A percentile compares a stretch with the other conserved stretches of the same genome.
These are phyloP conservation scores for Pyrrhosoma nymphula DNA, from an alignment of 2,888 invertebrate genomes.

Conservation along the genomic window DNA sequence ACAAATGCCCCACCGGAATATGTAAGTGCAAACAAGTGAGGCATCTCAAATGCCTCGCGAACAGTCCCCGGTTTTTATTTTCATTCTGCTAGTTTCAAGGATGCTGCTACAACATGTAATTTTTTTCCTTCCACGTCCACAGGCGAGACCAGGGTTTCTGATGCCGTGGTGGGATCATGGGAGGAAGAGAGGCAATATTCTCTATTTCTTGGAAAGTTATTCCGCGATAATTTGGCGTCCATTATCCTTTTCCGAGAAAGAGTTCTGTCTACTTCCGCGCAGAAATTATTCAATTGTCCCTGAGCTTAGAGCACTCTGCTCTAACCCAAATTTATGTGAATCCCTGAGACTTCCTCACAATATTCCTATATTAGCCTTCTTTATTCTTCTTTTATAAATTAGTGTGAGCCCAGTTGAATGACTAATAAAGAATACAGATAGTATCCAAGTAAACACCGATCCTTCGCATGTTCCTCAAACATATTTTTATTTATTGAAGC, in stretches of 20 bases:
- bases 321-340: too few species aligned
- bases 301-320: background rate
- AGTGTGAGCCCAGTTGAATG: too few species aligned
- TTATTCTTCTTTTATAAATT: too few species aligned
- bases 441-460: too few species aligned
- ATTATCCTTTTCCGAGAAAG: background rate
- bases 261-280: background rate
- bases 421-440: too few species aligned
- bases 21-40: slow-evolving; percentile 11
- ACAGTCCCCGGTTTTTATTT: background rate
- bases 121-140: background rate
- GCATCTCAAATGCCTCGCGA: slow-evolving; percentile 5
- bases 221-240: background rate
- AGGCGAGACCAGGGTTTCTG: background rate
- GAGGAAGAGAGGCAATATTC: background rate
- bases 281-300: background rate
- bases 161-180: background rate
- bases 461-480: too few species aligned
- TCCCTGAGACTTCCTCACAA: too few species aligned
- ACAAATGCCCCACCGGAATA: slow-evolving; percentile 11
- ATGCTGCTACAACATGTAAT: background rate
- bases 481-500: too few species aligned
- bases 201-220: background rate
- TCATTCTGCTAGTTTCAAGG: background rate
- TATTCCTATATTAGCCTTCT: too few species aligned